phyloP scores from a whole-genome alignment of 2,888 invertebrate genomes.

The Parochlus steinenii region DNA sequence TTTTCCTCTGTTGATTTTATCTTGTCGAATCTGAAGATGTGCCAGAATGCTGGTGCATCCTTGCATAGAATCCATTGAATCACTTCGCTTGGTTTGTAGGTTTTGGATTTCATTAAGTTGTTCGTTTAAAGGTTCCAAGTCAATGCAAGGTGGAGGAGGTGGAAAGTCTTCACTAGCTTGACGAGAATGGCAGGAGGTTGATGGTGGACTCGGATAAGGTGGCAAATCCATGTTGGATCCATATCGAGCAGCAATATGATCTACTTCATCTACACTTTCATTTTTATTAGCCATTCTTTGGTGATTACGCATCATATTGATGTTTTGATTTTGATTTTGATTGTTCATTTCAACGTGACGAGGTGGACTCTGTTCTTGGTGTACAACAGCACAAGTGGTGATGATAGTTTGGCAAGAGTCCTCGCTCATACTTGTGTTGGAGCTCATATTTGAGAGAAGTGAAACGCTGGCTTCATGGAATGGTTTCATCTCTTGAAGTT shows the following conservation, averaged over 20 bases:
- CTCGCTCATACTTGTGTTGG: slow-evolving; percentile 29
- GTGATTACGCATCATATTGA: slow-evolving; percentile 14
- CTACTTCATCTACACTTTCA: slow-evolving; percentile 42
- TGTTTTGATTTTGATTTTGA: slow-evolving; percentile 1
- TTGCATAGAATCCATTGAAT: slow-evolving; percentile 27
- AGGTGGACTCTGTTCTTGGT: slow-evolving; percentile 59
- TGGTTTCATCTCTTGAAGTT: slow-evolving; percentile 20
- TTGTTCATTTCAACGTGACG: slow-evolving; percentile 29
- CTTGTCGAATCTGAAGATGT: slow-evolving; percentile 46
- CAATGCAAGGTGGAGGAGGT: slow-evolving; percentile 68
- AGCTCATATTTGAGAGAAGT: slow-evolving; percentile 29
- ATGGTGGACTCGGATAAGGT: slow-evolving; percentile 65
- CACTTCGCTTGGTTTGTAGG: slow-evolving; percentile 23
- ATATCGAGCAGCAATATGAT: slow-evolving; percentile 30
- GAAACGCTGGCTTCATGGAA: slow-evolving; percentile 29
- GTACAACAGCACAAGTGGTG: slow-evolving; percentile 64
- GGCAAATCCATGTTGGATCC: slow-evolving; percentile 42
- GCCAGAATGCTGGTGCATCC: slow-evolving; percentile 37
- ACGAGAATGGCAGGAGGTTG: slow-evolving; percentile 62
- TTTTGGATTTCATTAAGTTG: slow-evolving; percentile 36
- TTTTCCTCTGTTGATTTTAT: slow-evolving; percentile 24
- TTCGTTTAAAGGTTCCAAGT: slow-evolving; percentile 46
- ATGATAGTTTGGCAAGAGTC: slow-evolving; percentile 51
- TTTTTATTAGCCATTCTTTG: slow-evolving; percentile 30
- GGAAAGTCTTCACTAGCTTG: slow-evolving; percentile 83